These are phyloP conservation scores for Chlorops oryzae DNA, from an alignment of 1,140 invertebrate genomes.

Conservation along the genomic window DNA sequence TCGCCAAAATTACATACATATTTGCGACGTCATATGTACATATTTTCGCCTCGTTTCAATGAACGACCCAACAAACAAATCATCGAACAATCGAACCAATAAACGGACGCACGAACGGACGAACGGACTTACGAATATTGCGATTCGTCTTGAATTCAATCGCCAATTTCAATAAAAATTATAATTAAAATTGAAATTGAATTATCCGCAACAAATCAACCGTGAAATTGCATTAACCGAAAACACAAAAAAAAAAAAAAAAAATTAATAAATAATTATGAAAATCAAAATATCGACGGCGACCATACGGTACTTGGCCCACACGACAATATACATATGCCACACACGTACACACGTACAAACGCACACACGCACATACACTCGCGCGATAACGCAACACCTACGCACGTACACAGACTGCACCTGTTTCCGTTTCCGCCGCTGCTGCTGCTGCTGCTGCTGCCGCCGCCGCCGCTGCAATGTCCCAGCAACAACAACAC, in stretches of 20 bases:
- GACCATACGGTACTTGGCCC: background rate
- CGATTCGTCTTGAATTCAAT: too few relatives aligned
- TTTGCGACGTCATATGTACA: too few relatives aligned
- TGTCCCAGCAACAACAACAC: conserved; percentile 26
- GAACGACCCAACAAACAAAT: too few relatives aligned
- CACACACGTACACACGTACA: conserved; percentile 13
- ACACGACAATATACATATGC: background rate
- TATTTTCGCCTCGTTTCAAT: too few relatives aligned
- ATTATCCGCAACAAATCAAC: background rate
- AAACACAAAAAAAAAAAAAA: background rate
- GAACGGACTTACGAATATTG: too few relatives aligned
- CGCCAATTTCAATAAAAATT: too few relatives aligned
- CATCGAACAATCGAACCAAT: too few relatives aligned
- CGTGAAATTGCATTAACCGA: conserved; percentile 5
- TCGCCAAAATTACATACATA: background rate
- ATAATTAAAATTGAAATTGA: too few relatives aligned
- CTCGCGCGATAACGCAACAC: conserved; percentile 12
- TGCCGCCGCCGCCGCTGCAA: conserved; percentile 32
- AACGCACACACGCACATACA: conserved; percentile 15
- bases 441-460: too few relatives aligned
- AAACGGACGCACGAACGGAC: too few relatives aligned
- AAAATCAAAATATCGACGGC: background rate
- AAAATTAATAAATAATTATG: conserved; percentile 2
- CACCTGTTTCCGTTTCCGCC: conserved; percentile 32
- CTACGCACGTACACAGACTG: conserved; percentile 23